A percentile compares a stretch with the other conserved stretches of the same genome.
Evolutionary conservation across 2,797 vertebrate species (phyloP).

Genomic region (Tragopan temminckii): DNA sequence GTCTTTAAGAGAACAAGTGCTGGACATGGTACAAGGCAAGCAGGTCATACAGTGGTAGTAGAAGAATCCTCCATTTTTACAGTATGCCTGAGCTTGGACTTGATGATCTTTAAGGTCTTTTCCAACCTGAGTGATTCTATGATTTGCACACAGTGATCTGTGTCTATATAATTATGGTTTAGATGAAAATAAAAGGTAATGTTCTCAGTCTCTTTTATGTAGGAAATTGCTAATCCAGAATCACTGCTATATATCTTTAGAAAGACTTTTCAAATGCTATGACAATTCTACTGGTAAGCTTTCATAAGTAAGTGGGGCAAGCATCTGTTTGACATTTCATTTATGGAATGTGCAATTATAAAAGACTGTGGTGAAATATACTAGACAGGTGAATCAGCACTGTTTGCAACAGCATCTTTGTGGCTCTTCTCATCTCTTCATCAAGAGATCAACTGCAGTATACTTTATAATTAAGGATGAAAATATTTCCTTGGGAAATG

Average conservation of each 20-base stretch:
- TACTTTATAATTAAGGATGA: background rate
- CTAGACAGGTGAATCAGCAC: background rate
- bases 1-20: background rate
- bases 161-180: background rate
- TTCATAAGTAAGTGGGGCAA: background rate
- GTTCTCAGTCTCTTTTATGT: background rate
- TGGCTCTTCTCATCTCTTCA: background rate
- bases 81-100: background rate
- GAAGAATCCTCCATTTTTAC: background rate
- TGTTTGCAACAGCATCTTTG: background rate
- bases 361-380: background rate
- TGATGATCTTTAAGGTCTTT: too few relatives aligned
- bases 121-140: too few relatives aligned
- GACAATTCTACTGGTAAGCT: background rate
- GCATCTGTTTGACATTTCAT: background rate
- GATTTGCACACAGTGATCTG: background rate
- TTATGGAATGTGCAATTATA: background rate
- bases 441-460: background rate
- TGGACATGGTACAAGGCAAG: background rate
- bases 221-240: background rate
- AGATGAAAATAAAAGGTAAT: background rate
- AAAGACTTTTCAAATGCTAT: background rate
- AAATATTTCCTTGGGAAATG: background rate
- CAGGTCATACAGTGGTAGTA: background rate
- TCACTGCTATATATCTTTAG: background rate